Conservation (phyloP, 2,888 invertebrate genomes). For the Gastracanthus pulcherrimus region DNA sequence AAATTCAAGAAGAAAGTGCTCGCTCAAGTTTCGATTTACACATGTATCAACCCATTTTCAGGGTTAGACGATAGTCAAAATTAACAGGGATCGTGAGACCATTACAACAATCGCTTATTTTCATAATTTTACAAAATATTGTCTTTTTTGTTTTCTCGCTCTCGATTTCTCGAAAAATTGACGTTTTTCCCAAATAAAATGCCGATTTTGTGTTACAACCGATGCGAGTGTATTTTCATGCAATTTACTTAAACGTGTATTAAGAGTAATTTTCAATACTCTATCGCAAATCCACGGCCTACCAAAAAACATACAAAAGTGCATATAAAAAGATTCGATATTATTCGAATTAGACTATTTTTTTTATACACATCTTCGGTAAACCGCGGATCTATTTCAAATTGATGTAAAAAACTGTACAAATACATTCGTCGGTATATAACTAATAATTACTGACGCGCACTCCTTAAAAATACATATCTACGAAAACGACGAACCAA, state of each 20-base stretch:
- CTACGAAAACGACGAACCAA: too few species aligned
- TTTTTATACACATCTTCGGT: conserved; percentile 42
- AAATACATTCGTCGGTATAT: background rate
- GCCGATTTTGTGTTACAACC: background rate
- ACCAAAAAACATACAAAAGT: conserved; percentile 20
- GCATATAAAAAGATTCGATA: conserved; percentile 35
- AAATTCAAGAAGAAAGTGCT: conserved; percentile 45
- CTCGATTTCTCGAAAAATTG: too few species aligned
- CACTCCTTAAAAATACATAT: background rate
- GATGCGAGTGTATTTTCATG: conserved; percentile 6
- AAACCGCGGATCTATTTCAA: conserved; percentile 8
- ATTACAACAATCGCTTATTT: conserved; percentile 5
- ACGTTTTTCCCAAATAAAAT: background rate
- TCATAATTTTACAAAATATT: conserved; percentile 14
- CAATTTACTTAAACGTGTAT: background rate
- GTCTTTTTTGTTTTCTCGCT: too few species aligned
- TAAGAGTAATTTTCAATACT: background rate
- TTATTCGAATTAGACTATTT: conserved; percentile 6
- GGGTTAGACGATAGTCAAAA: conserved; percentile 21
- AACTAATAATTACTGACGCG: conserved; percentile 5
- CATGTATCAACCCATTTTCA: background rate
- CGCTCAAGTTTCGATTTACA: conserved; percentile 15
- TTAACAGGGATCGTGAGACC: conserved; percentile 21
- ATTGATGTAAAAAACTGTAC: conserved; percentile 47
- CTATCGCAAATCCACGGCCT: background rate